These are phyloP conservation scores for Junco hyemalis DNA, from an alignment of 2,113 vertebrate species.

Conservation along the genomic window DNA sequence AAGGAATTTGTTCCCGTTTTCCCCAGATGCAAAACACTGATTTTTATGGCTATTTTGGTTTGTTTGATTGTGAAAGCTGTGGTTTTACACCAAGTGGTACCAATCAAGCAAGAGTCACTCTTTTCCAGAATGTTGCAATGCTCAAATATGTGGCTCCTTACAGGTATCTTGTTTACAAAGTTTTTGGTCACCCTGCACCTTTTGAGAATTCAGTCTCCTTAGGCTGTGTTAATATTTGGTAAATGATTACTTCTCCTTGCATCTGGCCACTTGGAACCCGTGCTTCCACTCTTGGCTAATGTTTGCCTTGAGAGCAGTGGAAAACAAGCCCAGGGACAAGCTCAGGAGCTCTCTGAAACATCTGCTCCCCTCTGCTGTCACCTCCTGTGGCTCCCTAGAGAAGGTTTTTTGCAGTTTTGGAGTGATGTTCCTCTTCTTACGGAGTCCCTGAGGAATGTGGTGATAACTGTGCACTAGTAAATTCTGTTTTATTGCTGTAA, in stretches of 20 bases:
- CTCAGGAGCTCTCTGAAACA: neutral
- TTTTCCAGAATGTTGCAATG: neutral
- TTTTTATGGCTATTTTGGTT: neutral
- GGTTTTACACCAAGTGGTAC: neutral
- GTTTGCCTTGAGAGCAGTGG: neutral
- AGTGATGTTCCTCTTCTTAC: neutral
- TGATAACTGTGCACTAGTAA: neutral
- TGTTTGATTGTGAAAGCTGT: neutral
- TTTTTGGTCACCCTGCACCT: neutral
- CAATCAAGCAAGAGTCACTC: neutral
- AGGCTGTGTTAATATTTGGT: neutral
- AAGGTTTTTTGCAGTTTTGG: neutral
- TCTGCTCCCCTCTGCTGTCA: neutral
- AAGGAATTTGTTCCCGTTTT: neutral
- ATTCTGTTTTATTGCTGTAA: neutral
- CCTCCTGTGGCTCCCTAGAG: neutral
- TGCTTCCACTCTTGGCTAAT: neutral
- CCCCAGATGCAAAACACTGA: neutral
- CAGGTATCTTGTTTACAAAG: neutral
- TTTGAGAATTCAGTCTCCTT: neutral
- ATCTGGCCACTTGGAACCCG: neutral
- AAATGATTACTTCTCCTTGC: neutral
- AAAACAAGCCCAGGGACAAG: neutral
- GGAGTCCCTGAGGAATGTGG: neutral
- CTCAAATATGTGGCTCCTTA: neutral